Percentiles rank a stretch among this genome's conserved stretches.
These are phyloP conservation scores for Taphrorychus bicolor DNA, from an alignment of 2,888 invertebrate species.

Conservation along the genomic window DNA sequence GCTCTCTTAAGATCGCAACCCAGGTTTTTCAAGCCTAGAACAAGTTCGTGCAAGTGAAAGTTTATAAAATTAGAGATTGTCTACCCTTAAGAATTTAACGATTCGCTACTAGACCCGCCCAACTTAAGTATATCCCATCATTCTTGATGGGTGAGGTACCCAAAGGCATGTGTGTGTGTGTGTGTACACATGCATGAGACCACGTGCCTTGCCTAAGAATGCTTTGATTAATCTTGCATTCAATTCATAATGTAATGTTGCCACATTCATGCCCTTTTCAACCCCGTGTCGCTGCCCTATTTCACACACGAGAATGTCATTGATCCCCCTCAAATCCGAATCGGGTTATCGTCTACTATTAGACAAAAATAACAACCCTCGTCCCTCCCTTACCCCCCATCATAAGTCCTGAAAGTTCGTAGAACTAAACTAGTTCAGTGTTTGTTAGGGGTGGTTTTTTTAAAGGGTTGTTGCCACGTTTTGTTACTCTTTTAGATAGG, in stretches of 20 bases:
- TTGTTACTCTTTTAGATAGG: background rate
- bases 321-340: background rate
- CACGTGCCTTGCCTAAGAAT: background rate
- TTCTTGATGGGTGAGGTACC: background rate
- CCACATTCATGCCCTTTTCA: background rate
- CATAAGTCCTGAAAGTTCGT: no score
- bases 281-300: background rate
- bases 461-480: background rate
- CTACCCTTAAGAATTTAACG: no score
- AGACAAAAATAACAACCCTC: no score
- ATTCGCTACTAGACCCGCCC: background rate
- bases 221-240: background rate
- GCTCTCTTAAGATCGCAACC: no score
- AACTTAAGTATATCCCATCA: background rate
- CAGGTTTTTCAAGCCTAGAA: no score
- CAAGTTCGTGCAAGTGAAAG: no score
- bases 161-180: background rate
- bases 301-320: background rate
- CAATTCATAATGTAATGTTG: background rate
- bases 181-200: background rate
- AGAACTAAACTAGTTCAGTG: no score
- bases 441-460: background rate
- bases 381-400: no score
- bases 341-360: no score
- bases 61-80: no score